Conservation (phyloP, 2,888 invertebrate species). For the Megastigmus dorsalis region DNA sequence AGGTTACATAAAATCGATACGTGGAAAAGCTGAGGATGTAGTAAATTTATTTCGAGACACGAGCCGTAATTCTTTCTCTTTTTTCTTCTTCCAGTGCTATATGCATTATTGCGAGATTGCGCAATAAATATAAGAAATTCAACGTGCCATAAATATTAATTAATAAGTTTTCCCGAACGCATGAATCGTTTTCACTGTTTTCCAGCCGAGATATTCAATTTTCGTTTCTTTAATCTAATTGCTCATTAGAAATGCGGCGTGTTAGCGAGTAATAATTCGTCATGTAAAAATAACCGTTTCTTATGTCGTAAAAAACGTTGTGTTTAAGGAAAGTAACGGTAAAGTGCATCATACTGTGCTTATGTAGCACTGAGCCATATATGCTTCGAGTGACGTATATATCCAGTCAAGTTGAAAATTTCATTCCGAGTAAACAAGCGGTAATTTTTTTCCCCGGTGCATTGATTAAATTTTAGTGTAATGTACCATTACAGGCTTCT, state of each 20-base stretch:
- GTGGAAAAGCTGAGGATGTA: too few species aligned
- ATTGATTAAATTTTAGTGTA: background rate
- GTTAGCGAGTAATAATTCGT: too few species aligned
- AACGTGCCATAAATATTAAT: too few species aligned
- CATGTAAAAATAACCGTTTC: constrained; percentile 2
- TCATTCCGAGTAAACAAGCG: constrained; percentile 18
- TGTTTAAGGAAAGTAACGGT: constrained; percentile 38
- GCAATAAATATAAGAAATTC: background rate
- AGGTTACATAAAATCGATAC: too few species aligned
- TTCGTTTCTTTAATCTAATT: too few species aligned
- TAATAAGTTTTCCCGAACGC: too few species aligned
- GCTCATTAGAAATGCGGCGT: too few species aligned
- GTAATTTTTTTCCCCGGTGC: constrained; percentile 3
- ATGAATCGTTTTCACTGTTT: too few species aligned
- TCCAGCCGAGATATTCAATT: too few species aligned
- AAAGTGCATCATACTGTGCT: constrained; percentile 12
- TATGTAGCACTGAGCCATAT: constrained; percentile 13
- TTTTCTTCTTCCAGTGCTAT: too few species aligned
- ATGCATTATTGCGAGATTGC: background rate
- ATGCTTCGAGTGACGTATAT: constrained; percentile 3
- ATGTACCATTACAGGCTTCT: constrained; percentile 1
- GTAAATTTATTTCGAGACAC: too few species aligned
- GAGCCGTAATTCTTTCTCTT: too few species aligned
- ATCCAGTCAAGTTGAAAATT: constrained; percentile 35
- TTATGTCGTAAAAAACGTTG: constrained; percentile 13